phyloP scores from a whole-genome alignment of 2,113 vertebrate species.

The Rynchops niger region DNA sequence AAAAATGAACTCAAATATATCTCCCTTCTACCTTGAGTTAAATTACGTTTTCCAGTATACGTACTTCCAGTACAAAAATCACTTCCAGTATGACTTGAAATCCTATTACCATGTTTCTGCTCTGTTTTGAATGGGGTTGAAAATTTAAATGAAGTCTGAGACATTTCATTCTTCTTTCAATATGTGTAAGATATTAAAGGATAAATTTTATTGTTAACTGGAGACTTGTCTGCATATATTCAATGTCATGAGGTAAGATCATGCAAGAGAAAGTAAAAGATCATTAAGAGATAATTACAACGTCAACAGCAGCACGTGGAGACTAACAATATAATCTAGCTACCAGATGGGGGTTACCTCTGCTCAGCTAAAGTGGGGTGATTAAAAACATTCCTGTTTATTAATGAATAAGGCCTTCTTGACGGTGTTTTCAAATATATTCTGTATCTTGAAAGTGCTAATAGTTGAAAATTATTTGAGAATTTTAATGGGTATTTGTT shows the following conservation, averaged over 20 bases:
- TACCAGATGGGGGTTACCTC: background rate
- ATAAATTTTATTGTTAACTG: background rate
- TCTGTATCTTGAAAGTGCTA: background rate
- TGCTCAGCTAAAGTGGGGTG: background rate
- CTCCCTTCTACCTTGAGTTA: background rate
- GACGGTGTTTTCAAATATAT: background rate
- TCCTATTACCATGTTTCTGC: background rate
- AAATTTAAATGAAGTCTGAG: background rate
- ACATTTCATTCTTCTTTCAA: background rate
- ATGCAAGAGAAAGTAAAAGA: background rate
- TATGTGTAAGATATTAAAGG: background rate
- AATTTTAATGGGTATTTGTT: background rate
- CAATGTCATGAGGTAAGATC: background rate
- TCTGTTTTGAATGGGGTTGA: background rate
- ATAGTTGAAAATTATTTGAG: background rate
- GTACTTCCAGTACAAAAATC: background rate
- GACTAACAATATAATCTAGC: background rate
- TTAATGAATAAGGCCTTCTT: background rate
- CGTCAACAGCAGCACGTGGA: accelerated
- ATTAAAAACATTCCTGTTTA: background rate
- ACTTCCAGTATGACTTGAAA: background rate
- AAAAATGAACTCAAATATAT: background rate
- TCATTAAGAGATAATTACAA: background rate
- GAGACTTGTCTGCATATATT: background rate
- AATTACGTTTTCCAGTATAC: background rate